Evolutionary conservation across 2,888 invertebrate genomes (phyloP), one percentile per base, ranked within the genome.

Genomic region (Heliconius cydno): DNA sequence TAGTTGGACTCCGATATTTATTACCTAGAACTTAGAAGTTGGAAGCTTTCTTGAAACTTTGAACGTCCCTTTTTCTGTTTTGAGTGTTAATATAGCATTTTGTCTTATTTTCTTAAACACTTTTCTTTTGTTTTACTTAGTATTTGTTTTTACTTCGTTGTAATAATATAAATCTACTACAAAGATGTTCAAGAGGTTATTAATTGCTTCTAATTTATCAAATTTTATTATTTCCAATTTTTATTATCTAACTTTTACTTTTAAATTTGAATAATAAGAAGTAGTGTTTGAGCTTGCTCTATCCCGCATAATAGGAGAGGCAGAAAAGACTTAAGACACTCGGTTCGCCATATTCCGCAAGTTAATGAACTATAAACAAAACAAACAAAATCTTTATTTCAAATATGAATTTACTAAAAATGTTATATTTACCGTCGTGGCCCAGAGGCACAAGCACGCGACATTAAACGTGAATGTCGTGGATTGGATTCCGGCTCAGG

Each of bases 21-120:
- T 75, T 75, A 66, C 75, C 65, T 66, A 75, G 60, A 73, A 73
- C 73, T 73, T 22, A 34, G 9, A 63, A 65, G 41, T 66, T 28
- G 3, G 34, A 2, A 41, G 25, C 28, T 66, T 66, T 41, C 46
- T 30, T 7, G 41, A 41, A 68, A 63, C 75, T 65, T 63, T 38
- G 10, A 52, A 28, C 19, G 46, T 73, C 34, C 30, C n/a, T 73
- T 73, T 46, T 73, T 22, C 38, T 70, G 30, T 34, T 73, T 73
- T 13, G n/a, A 34, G 34, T 57, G 22, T 73, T 60, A 25, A n/a
- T 60, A 73, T 13, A n/a, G 30, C n/a, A 38, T 15, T 73, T 52
- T 57, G 15, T 73, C 57, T 38, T 70, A 68, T 68, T 72, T 71
- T 22, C 52, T 72, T 72, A 19, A 6, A 57, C 41, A 25, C 25